A percentile compares a stretch with the other conserved stretches of the same genome.
These are phyloP conservation scores for Microcebus jonahi DNA, from an alignment of 2,113 vertebrate species.

Conservation along the genomic window DNA sequence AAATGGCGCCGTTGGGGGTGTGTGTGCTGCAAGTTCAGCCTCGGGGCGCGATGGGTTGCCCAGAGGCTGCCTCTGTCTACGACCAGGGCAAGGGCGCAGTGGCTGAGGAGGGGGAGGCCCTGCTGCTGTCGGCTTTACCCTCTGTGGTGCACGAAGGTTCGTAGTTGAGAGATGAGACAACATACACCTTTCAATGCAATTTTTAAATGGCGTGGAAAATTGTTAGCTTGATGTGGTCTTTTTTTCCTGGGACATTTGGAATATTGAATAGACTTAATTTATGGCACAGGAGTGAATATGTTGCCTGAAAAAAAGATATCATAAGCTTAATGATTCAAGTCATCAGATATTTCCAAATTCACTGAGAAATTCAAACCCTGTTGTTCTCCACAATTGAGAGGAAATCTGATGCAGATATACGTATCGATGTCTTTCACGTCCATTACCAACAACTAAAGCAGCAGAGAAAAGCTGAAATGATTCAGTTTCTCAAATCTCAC, in stretches of 20 bases:
- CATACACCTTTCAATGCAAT: neutral
- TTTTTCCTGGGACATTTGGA: neutral
- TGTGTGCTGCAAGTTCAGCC: neutral
- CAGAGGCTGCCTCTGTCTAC: neutral
- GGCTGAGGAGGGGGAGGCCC: fast-evolving
- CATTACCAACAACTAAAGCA: neutral
- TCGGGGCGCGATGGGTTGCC: fast-evolving
- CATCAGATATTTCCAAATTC: neutral
- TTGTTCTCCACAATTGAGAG: too few species aligned
- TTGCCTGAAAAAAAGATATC: neutral
- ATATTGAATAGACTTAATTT: neutral
- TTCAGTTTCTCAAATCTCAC: neutral
- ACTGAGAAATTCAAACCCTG: neutral
- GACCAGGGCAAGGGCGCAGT: neutral
- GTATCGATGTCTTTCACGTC: neutral
- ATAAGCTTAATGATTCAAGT: neutral
- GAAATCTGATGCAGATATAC: neutral
- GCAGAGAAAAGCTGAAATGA: too few species aligned
- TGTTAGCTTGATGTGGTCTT: neutral
- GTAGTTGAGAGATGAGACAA: neutral
- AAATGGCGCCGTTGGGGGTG: neutral
- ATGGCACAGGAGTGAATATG: neutral
- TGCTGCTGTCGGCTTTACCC: fast-evolving
- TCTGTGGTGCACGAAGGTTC: too few species aligned
- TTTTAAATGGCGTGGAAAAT: neutral